Percentiles rank a stretch among this genome's conserved stretches.
phyloP scores from a whole-genome alignment of 2,797 vertebrate genomes.

The Diglossa cyanea region DNA sequence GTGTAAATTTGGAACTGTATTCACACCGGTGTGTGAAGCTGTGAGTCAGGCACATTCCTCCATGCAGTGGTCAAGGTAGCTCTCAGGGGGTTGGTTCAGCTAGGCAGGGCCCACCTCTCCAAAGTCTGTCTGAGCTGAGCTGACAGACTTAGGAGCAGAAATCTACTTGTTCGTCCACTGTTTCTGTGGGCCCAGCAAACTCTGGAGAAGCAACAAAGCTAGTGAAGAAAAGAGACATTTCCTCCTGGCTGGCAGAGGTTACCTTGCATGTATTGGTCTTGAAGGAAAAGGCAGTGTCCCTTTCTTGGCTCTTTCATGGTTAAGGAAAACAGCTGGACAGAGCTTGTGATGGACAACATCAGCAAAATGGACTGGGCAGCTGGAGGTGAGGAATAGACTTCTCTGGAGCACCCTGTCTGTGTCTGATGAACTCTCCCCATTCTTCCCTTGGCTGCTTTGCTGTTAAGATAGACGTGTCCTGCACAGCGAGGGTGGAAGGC shows the following conservation, averaged over 20 bases:
- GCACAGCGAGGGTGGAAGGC: accelerated
- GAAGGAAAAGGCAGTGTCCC: neutral
- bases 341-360: neutral
- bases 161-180: neutral
- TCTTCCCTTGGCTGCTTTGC: neutral
- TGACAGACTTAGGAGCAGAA: neutral
- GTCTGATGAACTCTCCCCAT: neutral
- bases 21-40: conserved; percentile 1
- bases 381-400: conserved; percentile 39
- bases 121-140: neutral
- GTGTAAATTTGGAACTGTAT: neutral
- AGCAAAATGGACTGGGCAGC: neutral
- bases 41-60: conserved; percentile 33
- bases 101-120: neutral
- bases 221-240: neutral
- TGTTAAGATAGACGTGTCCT: neutral
- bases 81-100: neutral
- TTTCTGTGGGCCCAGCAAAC: neutral
- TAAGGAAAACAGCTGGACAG: neutral
- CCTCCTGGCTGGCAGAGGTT: neutral
- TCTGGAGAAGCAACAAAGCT: neutral
- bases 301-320: neutral
- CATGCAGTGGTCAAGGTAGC: neutral
- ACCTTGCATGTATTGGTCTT: neutral
- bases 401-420: neutral